Evolutionary conservation across 1,140 invertebrate species (phyloP), one percentile per base, ranked within the genome.

Genomic region (Papilio aristodemus): DNA sequence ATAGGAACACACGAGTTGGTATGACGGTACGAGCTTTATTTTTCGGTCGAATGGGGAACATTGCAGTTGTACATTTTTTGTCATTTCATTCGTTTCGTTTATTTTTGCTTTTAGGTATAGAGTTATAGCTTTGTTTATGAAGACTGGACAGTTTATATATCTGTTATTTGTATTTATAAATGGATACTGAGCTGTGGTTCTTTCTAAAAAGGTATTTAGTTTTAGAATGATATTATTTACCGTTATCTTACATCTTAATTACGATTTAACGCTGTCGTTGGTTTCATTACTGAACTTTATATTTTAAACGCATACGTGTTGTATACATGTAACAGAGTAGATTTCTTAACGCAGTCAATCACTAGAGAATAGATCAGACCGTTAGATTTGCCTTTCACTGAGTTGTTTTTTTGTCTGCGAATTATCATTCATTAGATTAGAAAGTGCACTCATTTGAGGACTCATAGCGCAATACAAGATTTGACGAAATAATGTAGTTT

Each of bases 371-470:
- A 19, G 7, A 22, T 22, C 4, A 50, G 10, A 50, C 46, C 46
- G 46, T 50, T 50, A 50, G 46, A 3, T 43, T n/a, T 43, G 41
- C 17, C 46, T 50, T 50, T 50, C 46, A 50, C 46, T 50, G 17
- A 11, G 1, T 25, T 9, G 46, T 50, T 50, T 50, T n/a, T 43
- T 50, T 50, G 19, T 22, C 17, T 50, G 10, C 19, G 19, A 50
- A 9, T 46, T 46, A 50, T 10, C 10, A 46, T 19, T 46, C 43
- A 22, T 50, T 22, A 50, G 46, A 19, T 50, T 50, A 50, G 46
- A 50, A 50, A 50, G 46, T 50, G 46, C 17, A 22, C 14, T 3
- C 10, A 19, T 3, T 50, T 1, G 8, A 22, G 17, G 7, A 0
- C 22, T 50, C 19, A 17, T 17, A 50, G 11, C 17, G 19, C 11